phyloP scores from a whole-genome alignment of 2,797 vertebrate genomes.

The Florisuga fusca region DNA sequence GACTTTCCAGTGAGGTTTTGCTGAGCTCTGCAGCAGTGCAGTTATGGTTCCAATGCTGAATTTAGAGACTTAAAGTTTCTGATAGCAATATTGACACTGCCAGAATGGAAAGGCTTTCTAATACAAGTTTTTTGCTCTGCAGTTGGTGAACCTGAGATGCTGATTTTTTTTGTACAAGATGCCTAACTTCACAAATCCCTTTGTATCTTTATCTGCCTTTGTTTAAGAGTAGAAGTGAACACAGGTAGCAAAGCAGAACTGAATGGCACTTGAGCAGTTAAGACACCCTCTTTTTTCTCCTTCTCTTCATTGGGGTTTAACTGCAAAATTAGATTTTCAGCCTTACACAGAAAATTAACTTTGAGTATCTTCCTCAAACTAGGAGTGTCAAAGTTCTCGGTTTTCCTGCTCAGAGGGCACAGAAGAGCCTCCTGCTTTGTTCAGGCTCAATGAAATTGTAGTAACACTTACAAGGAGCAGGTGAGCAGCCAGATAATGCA shows the following conservation, averaged over 20 bases:
- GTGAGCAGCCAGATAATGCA: neutral
- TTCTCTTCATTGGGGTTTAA: neutral
- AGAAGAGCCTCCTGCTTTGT: neutral
- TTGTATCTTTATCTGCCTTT: neutral
- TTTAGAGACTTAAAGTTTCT: neutral
- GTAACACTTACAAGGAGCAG: neutral
- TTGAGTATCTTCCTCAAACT: neutral
- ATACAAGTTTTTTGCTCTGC: neutral
- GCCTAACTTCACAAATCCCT: neutral
- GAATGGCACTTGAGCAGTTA: neutral
- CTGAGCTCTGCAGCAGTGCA: neutral
- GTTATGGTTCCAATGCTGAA: neutral
- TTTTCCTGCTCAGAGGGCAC: neutral
- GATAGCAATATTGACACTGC: neutral
- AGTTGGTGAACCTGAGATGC: neutral
- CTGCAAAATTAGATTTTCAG: neutral
- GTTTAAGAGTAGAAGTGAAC: neutral
- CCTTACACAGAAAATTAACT: constrained; percentile 5
- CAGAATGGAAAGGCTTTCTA: neutral
- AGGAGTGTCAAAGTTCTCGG: neutral
- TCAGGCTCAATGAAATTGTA: neutral
- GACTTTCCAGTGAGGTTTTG: neutral
- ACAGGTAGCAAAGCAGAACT: neutral
- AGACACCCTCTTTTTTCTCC: neutral
- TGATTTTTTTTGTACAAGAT: neutral